Conservation (phyloP, 1,140 invertebrate species). For the Meloidogyne exigua region DNA sequence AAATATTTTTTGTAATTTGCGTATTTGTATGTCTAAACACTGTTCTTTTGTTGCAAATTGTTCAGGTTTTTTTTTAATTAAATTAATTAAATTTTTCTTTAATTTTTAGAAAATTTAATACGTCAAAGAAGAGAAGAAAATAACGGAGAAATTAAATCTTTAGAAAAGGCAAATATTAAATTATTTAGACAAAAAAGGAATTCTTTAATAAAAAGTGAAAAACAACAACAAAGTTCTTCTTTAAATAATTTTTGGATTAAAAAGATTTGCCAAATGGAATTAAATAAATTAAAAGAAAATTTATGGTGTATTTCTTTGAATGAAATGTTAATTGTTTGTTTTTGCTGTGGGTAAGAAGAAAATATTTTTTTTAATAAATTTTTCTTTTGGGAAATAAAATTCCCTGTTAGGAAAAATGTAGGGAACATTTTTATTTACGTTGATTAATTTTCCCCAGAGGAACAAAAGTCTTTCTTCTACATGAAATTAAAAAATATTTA, state of each 20-base stretch:
- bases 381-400: neutral
- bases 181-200: neutral
- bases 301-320: constrained; percentile 2
- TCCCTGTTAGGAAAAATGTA: too few species aligned
- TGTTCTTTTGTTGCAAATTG: constrained; percentile 47
- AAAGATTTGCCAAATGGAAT: neutral
- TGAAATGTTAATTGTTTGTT: constrained; percentile 1
- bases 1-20: constrained; percentile 52
- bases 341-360: neutral
- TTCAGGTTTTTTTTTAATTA: constrained; percentile 10
- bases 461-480: too few species aligned
- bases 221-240: neutral
- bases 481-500: constrained; percentile 63
- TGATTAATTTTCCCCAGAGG: too few species aligned
- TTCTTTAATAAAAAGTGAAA: neutral
- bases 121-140: constrained; percentile 15
- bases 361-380: neutral
- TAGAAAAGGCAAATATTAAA: neutral
- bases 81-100: neutral
- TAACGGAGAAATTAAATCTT: constrained; percentile 10
- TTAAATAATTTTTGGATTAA: neutral
- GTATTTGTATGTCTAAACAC: constrained; percentile 42
- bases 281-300: neutral
- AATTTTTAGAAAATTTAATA: constrained; percentile 12
- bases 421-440: too few species aligned